Evolutionary conservation across 2,113 vertebrate genomes (phyloP).

Genomic region (Sylvietta virens): DNA sequence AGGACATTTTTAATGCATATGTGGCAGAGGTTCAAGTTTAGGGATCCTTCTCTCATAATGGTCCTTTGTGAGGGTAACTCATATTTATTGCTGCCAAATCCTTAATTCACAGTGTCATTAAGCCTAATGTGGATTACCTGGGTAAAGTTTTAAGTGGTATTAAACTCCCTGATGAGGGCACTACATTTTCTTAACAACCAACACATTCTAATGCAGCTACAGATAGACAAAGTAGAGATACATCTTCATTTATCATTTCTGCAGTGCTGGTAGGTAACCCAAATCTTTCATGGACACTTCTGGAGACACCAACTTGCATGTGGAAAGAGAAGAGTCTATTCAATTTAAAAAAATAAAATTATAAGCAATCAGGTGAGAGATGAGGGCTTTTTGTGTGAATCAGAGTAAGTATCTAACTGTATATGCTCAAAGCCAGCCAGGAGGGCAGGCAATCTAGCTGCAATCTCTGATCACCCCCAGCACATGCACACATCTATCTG

Average conservation of each 20-base stretch:
- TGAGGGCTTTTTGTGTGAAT: not conserved
- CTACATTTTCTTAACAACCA: not conserved
- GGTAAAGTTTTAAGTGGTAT: not conserved
- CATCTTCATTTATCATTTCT: not conserved
- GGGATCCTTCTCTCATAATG: not conserved
- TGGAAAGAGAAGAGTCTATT: not conserved
- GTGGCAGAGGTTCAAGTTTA: not conserved
- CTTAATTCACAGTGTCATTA: not conserved
- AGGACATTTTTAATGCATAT: not conserved
- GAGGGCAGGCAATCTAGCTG: not conserved
- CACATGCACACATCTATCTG: not conserved
- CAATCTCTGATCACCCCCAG: not conserved
- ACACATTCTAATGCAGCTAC: not conserved
- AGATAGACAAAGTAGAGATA: not conserved
- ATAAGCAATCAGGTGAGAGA: not conserved
- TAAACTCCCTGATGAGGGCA: not conserved
- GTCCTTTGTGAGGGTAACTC: not conserved
- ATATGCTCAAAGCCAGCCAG: not conserved
- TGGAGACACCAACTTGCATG: not conserved
- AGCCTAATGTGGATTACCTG: not conserved
- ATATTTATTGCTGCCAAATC: not conserved
- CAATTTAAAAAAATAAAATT: not conserved
- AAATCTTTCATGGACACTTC: not conserved
- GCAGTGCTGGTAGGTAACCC: not conserved
- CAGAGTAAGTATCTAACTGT: not conserved